These are phyloP conservation scores for Carduelis carduelis DNA, from an alignment of 2,797 vertebrate genomes.

Conservation along the genomic window DNA sequence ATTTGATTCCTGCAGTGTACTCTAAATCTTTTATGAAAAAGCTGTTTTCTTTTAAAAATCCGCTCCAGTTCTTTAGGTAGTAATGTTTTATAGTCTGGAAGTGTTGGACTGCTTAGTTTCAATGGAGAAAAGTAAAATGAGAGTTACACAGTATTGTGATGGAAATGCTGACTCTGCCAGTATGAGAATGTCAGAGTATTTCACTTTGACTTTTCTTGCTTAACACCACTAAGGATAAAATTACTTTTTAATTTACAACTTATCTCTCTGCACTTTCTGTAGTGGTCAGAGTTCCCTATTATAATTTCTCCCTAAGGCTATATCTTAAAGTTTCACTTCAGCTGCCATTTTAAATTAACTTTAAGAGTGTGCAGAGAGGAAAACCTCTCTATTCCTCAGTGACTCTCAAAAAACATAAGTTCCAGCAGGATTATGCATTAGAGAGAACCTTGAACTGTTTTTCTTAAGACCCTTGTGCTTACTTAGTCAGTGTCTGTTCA, in stretches of 20 bases:
- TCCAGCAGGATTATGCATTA: constrained; percentile 64
- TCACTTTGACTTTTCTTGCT: constrained; percentile 10
- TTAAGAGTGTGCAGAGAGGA: constrained; percentile 54
- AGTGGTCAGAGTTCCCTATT: constrained; percentile 34
- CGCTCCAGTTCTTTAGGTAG: not conserved
- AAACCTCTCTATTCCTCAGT: constrained; percentile 50
- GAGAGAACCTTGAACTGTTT: constrained; percentile 54
- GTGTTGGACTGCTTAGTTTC: not conserved
- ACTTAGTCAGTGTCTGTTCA: constrained; percentile 38
- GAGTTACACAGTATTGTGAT: not conserved
- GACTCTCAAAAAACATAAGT: constrained; percentile 46
- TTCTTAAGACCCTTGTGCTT: constrained; percentile 47
- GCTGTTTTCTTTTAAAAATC: not conserved
- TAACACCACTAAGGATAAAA: constrained; percentile 33
- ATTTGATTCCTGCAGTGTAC: not conserved
- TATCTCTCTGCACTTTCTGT: constrained; percentile 50
- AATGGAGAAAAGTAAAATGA: not conserved
- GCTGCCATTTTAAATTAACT: constrained; percentile 65
- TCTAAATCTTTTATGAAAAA: not conserved
- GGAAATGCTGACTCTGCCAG: not conserved
- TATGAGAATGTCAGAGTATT: not conserved
- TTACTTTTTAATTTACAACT: constrained; percentile 60
- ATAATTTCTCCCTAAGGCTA: constrained; percentile 35
- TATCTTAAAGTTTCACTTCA: constrained; percentile 47
- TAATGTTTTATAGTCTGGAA: not conserved